Base-by-base conservation (phyloP, 2,113 vertebrate genomes). In the Neofelis nebulosa region DNA sequence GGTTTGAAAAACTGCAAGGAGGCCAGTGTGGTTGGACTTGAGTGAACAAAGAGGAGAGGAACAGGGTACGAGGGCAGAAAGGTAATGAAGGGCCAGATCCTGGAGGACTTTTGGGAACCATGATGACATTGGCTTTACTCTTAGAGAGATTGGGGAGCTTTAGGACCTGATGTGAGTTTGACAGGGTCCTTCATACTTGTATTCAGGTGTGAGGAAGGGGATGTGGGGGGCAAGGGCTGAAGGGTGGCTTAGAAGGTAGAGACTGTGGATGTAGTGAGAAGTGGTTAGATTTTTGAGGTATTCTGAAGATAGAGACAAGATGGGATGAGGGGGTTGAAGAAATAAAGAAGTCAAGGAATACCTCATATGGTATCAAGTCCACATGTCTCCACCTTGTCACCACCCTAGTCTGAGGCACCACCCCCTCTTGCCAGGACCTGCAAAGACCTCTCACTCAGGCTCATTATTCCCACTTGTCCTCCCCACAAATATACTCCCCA, bases 281-380 rank as follows among this genome's bases (percentile, higher is more conserved):
- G 15, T 27, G 61, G 12, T 23, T 90, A n/a, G 36, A 33, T 29
- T 52, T 50, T 7, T 6, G 71, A 19, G 63, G 50, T 73, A 12
- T 93, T 84, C 68, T 81, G 57, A 95, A 84, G 57, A 50, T 5
- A 85, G n/a, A 84, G n/a, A 73, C n/a, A 80, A 83, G 69, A 93
- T 50, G 27, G 29, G 41, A 48, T 68, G 25, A 45, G 9, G 19
- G 12, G 52, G 16, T n/a, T 76, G 65, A 95, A 81, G 65, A 66
- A 93, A 91, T 1, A 45, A 48, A 93, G 18, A 71, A 71, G 50
- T 94, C 61, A 33, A 91, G 16, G 41, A 92, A 38, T 25, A 71
- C 1, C 78, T 93, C 15, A 50, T 38, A 36, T 31, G 9, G 9
- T 81, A 45, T 21, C n/a, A 79, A 90, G 55, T 25, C 57, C 57